Base-by-base conservation (phyloP, 2,113 vertebrate species). In the Solea senegalensis region DNA sequence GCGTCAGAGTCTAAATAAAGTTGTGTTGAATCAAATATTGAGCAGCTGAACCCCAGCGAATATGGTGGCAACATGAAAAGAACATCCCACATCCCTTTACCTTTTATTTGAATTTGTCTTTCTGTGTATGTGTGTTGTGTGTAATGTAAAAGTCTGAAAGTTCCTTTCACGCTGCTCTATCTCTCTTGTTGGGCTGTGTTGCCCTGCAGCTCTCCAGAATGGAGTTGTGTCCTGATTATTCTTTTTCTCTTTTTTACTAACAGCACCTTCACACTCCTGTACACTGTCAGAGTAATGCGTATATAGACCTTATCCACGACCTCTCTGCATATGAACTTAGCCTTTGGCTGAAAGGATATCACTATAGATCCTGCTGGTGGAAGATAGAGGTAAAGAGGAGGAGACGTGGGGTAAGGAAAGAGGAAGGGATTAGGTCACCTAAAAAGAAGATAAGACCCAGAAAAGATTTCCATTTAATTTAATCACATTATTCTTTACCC, bases 1-100 rank as follows among this genome's bases (percentile, higher is more conserved):
- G 55, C 67, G 68, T 79, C 62, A 48, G 68, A 74, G 70, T 78
- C 63, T 61, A 59, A 76, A 67, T 58, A 51, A 72, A 73, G 75
- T 55, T 74, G 60, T 82, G 59, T 57, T 86, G 79, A 90, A 89
- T 88, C 82, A 91, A 91, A 89, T 76, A 91, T 84, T 69, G 77
- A 66, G 68, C 70, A 58, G 66, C 68, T 84, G 69, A 90, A 81
- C 65, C 56, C 81, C 60, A 46, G 60, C 61, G 82, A 82, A 83
- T 65, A 67, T 53, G 55, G 28, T 56, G 72, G 53, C 60, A 45
- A 41, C 70, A 46, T 46, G 10, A 67, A 65, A 46, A 78, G 43
- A 9, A 76, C 41, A 77, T 74, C 16, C 76, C 64, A 26, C 67
- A 72, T 64, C 50, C 70, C 61, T 34, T 8, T 67, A 55, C 76